These are phyloP conservation scores for Perognathus longimembris DNA, from an alignment of 2,113 vertebrate genomes.

Conservation along the genomic window DNA sequence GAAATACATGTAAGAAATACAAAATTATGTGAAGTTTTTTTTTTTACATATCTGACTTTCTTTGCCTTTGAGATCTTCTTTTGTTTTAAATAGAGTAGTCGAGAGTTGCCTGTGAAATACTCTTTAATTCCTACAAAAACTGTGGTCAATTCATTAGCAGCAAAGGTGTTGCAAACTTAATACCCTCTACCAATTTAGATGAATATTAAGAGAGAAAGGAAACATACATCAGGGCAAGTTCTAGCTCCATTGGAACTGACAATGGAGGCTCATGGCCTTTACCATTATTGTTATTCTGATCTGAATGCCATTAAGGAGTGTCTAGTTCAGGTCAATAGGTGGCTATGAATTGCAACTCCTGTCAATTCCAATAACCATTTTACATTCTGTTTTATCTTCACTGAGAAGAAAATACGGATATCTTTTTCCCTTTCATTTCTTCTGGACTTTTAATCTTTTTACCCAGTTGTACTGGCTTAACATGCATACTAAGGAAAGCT, in stretches of 20 bases:
- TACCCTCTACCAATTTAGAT: neutral
- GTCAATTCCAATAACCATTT: conserved; percentile 69
- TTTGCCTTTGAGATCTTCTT: conserved; percentile 1
- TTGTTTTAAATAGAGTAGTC: conserved; percentile 8
- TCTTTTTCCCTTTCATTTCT: conserved; percentile 25
- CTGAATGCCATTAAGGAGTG: conserved; percentile 55
- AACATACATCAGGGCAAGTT: neutral
- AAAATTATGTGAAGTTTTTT: neutral
- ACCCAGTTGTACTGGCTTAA: too few relatives aligned
- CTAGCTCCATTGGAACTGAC: neutral
- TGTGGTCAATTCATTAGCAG: conserved; percentile 44
- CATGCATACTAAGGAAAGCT: neutral
- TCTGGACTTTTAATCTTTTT: neutral
- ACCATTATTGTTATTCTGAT: conserved; percentile 34
- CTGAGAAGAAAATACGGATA: conserved; percentile 49
- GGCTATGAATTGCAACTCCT: conserved; percentile 58
- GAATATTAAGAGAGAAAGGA: conserved; percentile 40
- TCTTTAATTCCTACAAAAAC: conserved; percentile 11
- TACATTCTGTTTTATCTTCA: conserved; percentile 10
- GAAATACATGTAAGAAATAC: neutral
- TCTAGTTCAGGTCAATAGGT: conserved; percentile 55
- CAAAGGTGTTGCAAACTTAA: conserved; percentile 28
- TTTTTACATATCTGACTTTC: neutral
- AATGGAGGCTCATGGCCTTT: neutral
- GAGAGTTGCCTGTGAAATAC: neutral